Evolutionary conservation across 2,888 invertebrate species (phyloP), one percentile per base, ranked within the genome.

Genomic region (Drosophila incognita): DNA sequence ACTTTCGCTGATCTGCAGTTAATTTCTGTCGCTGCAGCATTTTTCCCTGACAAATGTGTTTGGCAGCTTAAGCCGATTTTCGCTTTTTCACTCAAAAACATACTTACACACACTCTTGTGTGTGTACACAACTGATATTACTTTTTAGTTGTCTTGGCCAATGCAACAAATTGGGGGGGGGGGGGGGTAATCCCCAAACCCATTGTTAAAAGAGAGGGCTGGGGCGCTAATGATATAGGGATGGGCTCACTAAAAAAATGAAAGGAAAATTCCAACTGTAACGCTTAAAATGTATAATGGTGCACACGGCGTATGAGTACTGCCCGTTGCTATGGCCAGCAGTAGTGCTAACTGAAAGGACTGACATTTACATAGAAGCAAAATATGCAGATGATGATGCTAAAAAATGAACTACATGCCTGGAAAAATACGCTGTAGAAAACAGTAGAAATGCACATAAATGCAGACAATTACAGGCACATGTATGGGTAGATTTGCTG

Each of bases 21-120:
- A 24, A 59, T 53, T 38, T 62, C 49, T 63, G 38, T 31, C 40
- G 11, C 7, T 42, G 52, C 57, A 10, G 49, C 57, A 42, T 24
- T 58, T 76, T 40, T 33, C 35, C 18, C 53, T 57, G 48, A 36
- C 69, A 82, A 79, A 72, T 79, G 80, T 74, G 38, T 60, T 58
- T 52, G 62, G 62, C 64, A 60, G 59, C 75, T 72, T 75, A 76
- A 76, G 54, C 62, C 63, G 62, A 53, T 86, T 83, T 49, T 52
- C 51, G 49, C 51, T 69, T 66, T 56, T 54, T 61, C 66, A 51
- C 59, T 36, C 33, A 21, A 31, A 21, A n/a, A 38, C 52, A 49
- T 33, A 36, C 59, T 42, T 48, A 36, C 56, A 52, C 40, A 63
- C 18, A 54, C 27, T 10, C 7, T 15, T 10, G 29, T 29, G 46